Conservation (phyloP, 64 coral and sea anemone species). For the Orbicella faveolata region DNA sequence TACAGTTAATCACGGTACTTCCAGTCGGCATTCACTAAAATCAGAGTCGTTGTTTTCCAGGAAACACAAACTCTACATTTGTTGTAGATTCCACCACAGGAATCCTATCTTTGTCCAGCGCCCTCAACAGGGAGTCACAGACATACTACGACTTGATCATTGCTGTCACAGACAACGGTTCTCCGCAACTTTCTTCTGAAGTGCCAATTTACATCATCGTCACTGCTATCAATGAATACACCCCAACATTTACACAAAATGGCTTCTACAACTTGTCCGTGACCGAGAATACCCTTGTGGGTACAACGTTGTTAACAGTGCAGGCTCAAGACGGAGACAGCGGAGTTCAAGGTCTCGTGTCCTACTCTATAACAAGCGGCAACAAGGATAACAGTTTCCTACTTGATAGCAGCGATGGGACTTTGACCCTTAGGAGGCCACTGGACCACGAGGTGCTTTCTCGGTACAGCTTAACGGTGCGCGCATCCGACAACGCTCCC, state of each 20-base stretch:
- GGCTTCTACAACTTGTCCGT: conserved; percentile 46
- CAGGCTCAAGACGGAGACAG: conserved; percentile 57
- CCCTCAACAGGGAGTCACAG: conserved; percentile 36
- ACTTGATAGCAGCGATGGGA: conserved; percentile 18
- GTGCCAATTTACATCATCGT: conserved; percentile 16
- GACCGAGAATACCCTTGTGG: conserved; percentile 37
- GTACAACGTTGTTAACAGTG: conserved; percentile 28
- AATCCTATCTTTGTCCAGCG: neutral
- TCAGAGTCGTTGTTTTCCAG: neutral
- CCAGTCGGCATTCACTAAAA: too few relatives aligned
- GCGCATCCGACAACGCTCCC: conserved; percentile 29
- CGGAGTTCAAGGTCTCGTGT: conserved; percentile 39
- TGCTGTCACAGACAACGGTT: conserved; percentile 17
- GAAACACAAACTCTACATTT: conserved; percentile 60
- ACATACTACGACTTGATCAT: conserved; percentile 53
- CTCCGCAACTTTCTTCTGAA: conserved; percentile 30
- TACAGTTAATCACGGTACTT: too few relatives aligned
- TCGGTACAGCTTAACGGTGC: conserved; percentile 26
- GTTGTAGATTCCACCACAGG: conserved; percentile 24
- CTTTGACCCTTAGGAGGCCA: conserved; percentile 17
- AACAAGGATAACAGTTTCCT: conserved; percentile 21
- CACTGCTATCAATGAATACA: conserved; percentile 50
- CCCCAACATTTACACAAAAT: conserved; percentile 43
- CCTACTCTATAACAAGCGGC: conserved; percentile 34
- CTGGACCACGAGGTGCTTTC: conserved; percentile 14